Evolutionary conservation across 2,797 vertebrate species (phyloP).

Genomic region (Pteropus rufus): DNA sequence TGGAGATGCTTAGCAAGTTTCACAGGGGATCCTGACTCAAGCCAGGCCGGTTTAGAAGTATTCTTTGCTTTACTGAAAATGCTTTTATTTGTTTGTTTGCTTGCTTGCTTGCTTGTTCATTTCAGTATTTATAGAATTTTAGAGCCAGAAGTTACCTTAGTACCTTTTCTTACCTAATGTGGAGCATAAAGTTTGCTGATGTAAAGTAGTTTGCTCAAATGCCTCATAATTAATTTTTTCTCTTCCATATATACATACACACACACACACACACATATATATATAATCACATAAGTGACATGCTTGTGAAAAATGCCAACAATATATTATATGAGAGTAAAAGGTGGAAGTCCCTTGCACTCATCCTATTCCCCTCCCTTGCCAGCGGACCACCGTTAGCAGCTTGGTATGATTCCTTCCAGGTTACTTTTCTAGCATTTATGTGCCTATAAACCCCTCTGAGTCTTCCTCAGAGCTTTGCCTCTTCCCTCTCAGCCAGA

Average conservation of each 20-base stretch:
- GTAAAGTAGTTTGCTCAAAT: background rate
- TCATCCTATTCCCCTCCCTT: accelerated
- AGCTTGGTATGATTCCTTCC: background rate
- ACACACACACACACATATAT: background rate
- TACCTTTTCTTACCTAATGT: background rate
- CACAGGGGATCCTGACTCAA: background rate
- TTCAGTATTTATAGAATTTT: background rate
- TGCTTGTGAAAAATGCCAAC: background rate
- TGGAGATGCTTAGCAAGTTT: background rate
- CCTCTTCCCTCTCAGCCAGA: background rate
- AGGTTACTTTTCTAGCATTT: background rate
- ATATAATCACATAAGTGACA: background rate
- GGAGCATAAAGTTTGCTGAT: background rate
- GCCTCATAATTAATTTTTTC: background rate
- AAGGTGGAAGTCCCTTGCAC: background rate
- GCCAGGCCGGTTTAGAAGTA: background rate
- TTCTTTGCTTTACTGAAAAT: background rate
- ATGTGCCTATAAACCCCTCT: background rate
- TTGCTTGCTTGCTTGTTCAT: background rate
- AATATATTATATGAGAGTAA: background rate
- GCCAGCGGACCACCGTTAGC: background rate
- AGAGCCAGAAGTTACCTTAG: background rate
- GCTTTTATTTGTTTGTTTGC: background rate
- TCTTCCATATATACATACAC: background rate
- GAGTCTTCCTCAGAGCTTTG: background rate